phyloP scores from a whole-genome alignment of 1,140 invertebrate species.

The Aphis craccivora region DNA sequence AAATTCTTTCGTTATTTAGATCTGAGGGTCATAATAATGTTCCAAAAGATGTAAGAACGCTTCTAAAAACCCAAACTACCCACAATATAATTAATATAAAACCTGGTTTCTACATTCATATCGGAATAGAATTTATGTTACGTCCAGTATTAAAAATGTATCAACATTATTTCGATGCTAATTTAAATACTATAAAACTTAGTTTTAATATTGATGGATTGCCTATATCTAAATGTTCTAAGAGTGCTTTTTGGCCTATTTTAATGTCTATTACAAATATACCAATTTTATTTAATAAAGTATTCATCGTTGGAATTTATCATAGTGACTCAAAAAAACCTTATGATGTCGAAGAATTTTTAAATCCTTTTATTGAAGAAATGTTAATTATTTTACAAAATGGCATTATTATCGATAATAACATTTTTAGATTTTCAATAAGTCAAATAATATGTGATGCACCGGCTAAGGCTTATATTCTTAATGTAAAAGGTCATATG shows the following conservation, averaged over 20 bases:
- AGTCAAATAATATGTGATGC: conserved; percentile 17
- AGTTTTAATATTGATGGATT: conserved; percentile 8
- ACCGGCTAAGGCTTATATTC: conserved; percentile 65
- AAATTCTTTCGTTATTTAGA: neutral
- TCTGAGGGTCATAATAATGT: neutral
- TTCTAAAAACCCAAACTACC: neutral
- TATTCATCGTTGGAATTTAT: conserved; percentile 20
- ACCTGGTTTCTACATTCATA: conserved; percentile 15
- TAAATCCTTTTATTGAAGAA: conserved; percentile 16
- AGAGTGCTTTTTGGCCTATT: conserved; percentile 24
- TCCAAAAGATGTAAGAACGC: neutral
- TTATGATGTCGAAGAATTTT: neutral
- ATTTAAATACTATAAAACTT: conserved; percentile 65
- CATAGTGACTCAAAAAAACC: conserved; percentile 12
- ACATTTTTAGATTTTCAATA: neutral
- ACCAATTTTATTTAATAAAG: neutral
- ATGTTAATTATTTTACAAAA: neutral
- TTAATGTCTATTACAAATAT: conserved; percentile 31
- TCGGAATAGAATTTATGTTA: conserved; percentile 17
- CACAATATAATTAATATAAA: conserved; percentile 68
- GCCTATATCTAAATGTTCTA: neutral
- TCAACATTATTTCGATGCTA: conserved; percentile 62
- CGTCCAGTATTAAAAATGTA: neutral
- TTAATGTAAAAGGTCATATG: conserved; percentile 64
- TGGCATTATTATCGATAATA: neutral